Conservation (phyloP, 2,113 vertebrate species). For the Phrynocephalus versicolor region DNA sequence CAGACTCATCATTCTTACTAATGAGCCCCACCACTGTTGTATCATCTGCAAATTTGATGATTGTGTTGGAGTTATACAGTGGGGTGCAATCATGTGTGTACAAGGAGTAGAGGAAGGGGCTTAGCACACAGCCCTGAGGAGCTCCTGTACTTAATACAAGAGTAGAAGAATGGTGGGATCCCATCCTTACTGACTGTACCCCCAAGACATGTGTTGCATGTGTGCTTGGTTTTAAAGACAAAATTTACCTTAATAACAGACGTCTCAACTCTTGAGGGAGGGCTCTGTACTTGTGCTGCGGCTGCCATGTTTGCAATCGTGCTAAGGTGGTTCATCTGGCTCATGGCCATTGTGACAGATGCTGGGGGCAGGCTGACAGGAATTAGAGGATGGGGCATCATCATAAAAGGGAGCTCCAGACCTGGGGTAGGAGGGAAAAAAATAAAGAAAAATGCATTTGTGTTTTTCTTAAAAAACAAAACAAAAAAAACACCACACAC, state of each 20-base stretch:
- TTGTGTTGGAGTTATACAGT: too few relatives aligned
- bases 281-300: slow-evolving; percentile 95
- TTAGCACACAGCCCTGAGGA: too few relatives aligned
- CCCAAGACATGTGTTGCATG: neutral
- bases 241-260: slow-evolving; percentile 97
- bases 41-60: too few relatives aligned
- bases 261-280: slow-evolving; percentile 95
- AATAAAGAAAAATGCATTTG: neutral
- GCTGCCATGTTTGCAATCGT: slow-evolving; percentile 99
- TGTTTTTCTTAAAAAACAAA: too few relatives aligned
- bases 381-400: slow-evolving; percentile 99
- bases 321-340: slow-evolving; percentile 99
- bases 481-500: too few relatives aligned
- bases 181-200: too few relatives aligned
- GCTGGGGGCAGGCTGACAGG: slow-evolving; percentile 99
- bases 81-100: too few relatives aligned
- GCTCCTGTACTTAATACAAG: too few relatives aligned
- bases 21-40: too few relatives aligned
- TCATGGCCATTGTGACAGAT: slow-evolving; percentile 99
- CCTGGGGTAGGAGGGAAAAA: slow-evolving; percentile 70
- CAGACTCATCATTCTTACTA: too few relatives aligned
- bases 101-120: too few relatives aligned
- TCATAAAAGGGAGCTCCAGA: slow-evolving; percentile 99
- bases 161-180: too few relatives aligned
- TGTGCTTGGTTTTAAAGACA: neutral